Base-by-base conservation (phyloP, 2,888 invertebrate species). In the Ochropleura plecta region DNA sequence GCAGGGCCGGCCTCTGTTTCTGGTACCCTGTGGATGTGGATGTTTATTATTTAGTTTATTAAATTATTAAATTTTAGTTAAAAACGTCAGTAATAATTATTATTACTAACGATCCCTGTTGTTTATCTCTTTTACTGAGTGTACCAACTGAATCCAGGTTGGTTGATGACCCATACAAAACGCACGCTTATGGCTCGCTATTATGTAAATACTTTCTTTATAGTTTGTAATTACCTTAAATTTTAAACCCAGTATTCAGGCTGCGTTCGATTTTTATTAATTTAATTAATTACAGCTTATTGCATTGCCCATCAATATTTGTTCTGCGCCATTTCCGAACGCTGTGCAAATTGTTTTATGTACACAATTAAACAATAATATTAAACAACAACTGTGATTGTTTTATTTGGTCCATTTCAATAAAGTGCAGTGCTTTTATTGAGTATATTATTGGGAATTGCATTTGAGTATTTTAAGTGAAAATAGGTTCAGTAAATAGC, bases 271-370 rank as follows among this genome's bases (percentile, higher is more conserved):
- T 46, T 83, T 79, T 67, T 67, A 67, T 69, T 65, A 51, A 65
- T 80, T 65, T 40, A 62, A 79, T 84, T 80, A 81, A 84, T 84
- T 62, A 74, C 68, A 66, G 42, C 44, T 74, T 81, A 69, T 73
- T 84, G 81, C 81, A 44, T 59, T 40, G 49, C 30, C 42, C 51
- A 62, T 66, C 71, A 84, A 84, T 84, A 81, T 81, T 74, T 74
- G 68, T 49, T 51, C 18, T 57, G 16, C 68, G 55, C 84, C 67
- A 73, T 73, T 79, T 64, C 20, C 66, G 63, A 83, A 59, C 30
- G 51, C 48, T 20, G 53, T 80, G 84, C 49, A 72, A 84, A 79
- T 44, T 72, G 20, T 20, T 72, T 59, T 83, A 65, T 70, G 70
- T 63, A 78, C 78, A 78, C 63, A 80, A 72, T 64, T 48, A 53